phyloP scores from a whole-genome alignment of 2,113 vertebrate species.

The Ophthalmolycus amberensis region DNA sequence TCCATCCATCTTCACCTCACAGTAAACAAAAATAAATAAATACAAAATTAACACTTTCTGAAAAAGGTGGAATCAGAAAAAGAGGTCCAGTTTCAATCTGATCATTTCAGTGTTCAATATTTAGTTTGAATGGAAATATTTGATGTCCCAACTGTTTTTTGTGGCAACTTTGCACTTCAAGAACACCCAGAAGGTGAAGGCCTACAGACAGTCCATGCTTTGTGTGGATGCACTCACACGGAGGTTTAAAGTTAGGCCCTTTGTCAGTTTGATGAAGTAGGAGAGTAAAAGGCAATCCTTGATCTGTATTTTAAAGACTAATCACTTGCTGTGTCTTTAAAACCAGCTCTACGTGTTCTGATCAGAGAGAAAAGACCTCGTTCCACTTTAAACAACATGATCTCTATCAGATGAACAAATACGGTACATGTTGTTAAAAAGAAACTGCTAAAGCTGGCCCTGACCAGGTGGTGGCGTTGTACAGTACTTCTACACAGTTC shows the following conservation, averaged over 20 bases:
- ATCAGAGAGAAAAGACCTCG: conserved; percentile 31
- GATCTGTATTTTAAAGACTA: conserved; percentile 5
- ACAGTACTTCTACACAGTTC: conserved; percentile 36
- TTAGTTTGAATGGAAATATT: conserved; percentile 36
- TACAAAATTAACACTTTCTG: conserved; percentile 74
- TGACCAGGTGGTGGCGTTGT: conserved; percentile 30
- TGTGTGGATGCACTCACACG: conserved; percentile 23
- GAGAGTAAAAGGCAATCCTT: conserved; percentile 37
- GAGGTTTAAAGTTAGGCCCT: conserved; percentile 18
- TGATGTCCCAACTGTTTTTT: conserved; percentile 31
- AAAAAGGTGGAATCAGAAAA: conserved; percentile 52
- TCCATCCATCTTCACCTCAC: conserved; percentile 72
- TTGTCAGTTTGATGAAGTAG: conserved; percentile 21
- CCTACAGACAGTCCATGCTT: conserved; percentile 37
- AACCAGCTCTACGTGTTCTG: conserved; percentile 22
- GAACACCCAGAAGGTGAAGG: conserved; percentile 60
- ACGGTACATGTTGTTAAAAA: conserved; percentile 25
- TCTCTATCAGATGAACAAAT: conserved; percentile 17
- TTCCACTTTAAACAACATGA: conserved; percentile 32
- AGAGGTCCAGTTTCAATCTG: conserved; percentile 43
- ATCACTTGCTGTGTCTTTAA: conserved; percentile 24
- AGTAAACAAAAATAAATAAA: conserved; percentile 81
- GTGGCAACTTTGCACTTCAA: conserved; percentile 83
- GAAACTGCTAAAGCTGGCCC: conserved; percentile 12
- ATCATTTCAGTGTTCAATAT: conserved; percentile 59